Base-by-base conservation (phyloP, 2,797 vertebrate genomes). In the Xenentodon cancila region DNA sequence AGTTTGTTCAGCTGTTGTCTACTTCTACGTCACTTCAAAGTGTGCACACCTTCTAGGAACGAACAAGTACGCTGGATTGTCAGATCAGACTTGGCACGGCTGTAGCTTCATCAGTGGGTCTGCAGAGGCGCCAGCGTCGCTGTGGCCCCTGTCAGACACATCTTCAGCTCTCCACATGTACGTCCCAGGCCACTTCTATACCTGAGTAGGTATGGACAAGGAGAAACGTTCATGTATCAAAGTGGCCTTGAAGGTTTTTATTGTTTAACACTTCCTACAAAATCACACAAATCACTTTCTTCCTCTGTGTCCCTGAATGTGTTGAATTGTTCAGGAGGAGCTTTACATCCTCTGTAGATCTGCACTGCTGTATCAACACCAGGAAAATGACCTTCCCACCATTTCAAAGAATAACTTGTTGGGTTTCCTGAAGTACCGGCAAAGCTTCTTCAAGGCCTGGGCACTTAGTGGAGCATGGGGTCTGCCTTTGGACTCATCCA, bases 401-500 rank as follows among this genome's bases (percentile, higher is more conserved):
- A 95, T 94, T 46, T 88, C 79, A 61, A 95, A 95, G 88, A 95
- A 95, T 51, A 87, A 59, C 69, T 86, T 81, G 77, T 95, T 95
- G 75, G 92, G 93, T 48, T 90, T 86, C 5, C 86, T 79, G 73
- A 95, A 91, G 74, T 91, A 95, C 20, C 30, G 87, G 30, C 94
- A 95, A 13, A 95, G 94, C 68, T 91, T 92, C 69, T 80, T 86
- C 54, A 94, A 92, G 42, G 91, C 91, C 11, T 76, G 70, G 4
- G 73, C 18, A 57, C 91, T 88, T 0, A 95, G 80, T 0, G 93
- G 88, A 0, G 94, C 94, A 0, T 95, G 94, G 0, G 92, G 93
- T 9, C 94, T 81, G 27, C 94, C 94, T 77, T 95, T 95, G 1
- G 94, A 95, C 57, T 93, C 90, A 42, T 95, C 94, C 82, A 95